Evolutionary conservation across 2,113 vertebrate genomes (phyloP).

Genomic region (Hyla sarda): DNA sequence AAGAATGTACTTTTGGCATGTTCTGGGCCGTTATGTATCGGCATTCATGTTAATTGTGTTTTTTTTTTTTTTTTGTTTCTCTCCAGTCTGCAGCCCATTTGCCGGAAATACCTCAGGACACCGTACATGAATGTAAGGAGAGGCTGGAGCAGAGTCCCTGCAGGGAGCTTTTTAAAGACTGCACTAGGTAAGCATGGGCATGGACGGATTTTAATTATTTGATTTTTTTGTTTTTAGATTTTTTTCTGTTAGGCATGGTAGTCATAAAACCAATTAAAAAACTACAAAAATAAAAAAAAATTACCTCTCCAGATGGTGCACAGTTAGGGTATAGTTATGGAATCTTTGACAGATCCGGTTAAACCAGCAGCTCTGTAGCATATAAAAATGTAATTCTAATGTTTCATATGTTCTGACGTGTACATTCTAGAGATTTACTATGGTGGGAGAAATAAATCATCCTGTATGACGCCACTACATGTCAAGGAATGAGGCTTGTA

Average conservation of each 20-base stretch:
- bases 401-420: background rate
- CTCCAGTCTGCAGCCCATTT: constrained; percentile 75
- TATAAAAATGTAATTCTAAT: background rate
- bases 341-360: background rate
- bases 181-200: constrained; percentile 78
- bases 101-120: constrained; percentile 80
- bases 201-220: background rate
- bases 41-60: background rate
- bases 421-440: background rate
- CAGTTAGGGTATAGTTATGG: background rate
- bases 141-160: constrained; percentile 80
- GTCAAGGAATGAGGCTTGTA: constrained; percentile 11
- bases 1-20: too few relatives aligned
- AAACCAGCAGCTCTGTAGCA: background rate
- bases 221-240: background rate
- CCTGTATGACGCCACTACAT: constrained; percentile 1
- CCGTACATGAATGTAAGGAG: constrained; percentile 77
- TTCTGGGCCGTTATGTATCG: too few relatives aligned
- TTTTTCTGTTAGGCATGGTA: too few relatives aligned
- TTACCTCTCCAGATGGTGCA: too few relatives aligned
- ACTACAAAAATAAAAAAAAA: too few relatives aligned
- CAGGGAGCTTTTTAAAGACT: constrained; percentile 86
- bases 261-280: too few relatives aligned
- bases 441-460: background rate
- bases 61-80: background rate